Evolutionary conservation across 1,140 invertebrate genomes (phyloP).

Genomic region (Saccostrea cuccullata): DNA sequence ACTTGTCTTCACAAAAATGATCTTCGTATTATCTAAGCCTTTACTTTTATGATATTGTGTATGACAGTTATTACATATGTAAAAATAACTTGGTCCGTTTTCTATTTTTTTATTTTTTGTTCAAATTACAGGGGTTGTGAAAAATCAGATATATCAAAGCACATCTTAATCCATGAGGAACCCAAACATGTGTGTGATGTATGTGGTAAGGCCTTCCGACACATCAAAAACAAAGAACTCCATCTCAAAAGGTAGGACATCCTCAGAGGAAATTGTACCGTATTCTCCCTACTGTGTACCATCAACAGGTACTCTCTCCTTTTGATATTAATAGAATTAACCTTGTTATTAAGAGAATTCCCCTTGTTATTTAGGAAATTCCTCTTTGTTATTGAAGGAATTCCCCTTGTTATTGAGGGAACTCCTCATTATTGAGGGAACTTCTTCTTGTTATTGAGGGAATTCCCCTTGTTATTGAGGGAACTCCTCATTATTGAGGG

Average conservation of each 20-base stretch:
- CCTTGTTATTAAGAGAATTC: too few relatives aligned
- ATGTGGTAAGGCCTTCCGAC: constrained; percentile 78
- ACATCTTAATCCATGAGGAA: constrained; percentile 78
- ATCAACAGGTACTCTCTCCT: too few relatives aligned
- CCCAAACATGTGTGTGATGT: constrained; percentile 78
- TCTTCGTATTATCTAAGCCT: not conserved
- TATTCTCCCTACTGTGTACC: too few relatives aligned
- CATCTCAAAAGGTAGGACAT: constrained; percentile 77
- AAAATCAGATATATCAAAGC: constrained; percentile 78
- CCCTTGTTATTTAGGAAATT: too few relatives aligned
- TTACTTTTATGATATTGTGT: not conserved
- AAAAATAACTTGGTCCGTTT: constrained; percentile 12
- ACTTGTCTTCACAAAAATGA: not conserved
- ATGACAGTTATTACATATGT: not conserved
- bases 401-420: too few relatives aligned
- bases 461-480: too few relatives aligned
- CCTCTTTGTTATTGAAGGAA: too few relatives aligned
- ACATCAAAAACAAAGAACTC: constrained; percentile 79
- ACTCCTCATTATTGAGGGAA: too few relatives aligned
- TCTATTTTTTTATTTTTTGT: not conserved
- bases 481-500: too few relatives aligned
- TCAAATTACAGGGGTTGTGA: constrained; percentile 77
- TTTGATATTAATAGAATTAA: too few relatives aligned
- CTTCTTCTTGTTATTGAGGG: too few relatives aligned
- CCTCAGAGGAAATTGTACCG: too few relatives aligned